Evolutionary conservation across 2,113 vertebrate species (phyloP), one percentile per base, ranked within the genome.

Genomic region (Syngnathoides biaculeatus): DNA sequence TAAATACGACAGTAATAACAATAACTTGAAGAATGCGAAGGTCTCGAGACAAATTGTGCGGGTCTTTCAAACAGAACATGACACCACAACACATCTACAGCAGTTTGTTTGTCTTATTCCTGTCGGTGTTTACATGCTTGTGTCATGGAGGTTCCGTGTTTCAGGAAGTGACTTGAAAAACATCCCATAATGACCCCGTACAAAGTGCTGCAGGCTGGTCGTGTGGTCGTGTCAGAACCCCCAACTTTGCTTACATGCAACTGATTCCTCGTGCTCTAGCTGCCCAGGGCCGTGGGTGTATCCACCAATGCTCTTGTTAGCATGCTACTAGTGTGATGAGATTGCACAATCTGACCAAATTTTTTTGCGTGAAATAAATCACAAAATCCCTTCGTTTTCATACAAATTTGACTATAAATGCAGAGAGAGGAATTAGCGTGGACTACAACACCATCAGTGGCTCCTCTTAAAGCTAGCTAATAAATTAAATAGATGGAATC

Each of bases 161-260:
- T 66, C 48, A 79, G 35, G 72, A 69, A 66, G 43, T 57, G 52
- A 72, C 72, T 45, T 74, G 68, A 67, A 45, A 75, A 76, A 60
- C 64, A 68, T 79, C 77, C 64, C 68, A 73, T 79, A 86, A 84
- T 86, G 80, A 79, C 39, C 60, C 45, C 17, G 45, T 17, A 48
- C 57, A 80, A 65, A 84, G 79, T 85, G 68, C 61, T 14, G 24
- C 17, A 57, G 45, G 30, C 70, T 30, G 48, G 78, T 79, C 53
- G 42, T 72, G 72, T 79, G n/a, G n/a, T 67, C 52, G 69, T 22
- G 64, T 42, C 56, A 53, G 52, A 5, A 0, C 30, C 50, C 50
- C 15, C 39, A 55, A 66, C 67, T 67, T 62, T 55, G 26, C 57
- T 69, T 22, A 67, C 22, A 27, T 40, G 8, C 45, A 69, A 30